Percentiles rank a stretch among this genome's conserved stretches.
These are phyloP conservation scores for Sorex araneus DNA, from an alignment of 2,113 vertebrate genomes.

Conservation along the genomic window DNA sequence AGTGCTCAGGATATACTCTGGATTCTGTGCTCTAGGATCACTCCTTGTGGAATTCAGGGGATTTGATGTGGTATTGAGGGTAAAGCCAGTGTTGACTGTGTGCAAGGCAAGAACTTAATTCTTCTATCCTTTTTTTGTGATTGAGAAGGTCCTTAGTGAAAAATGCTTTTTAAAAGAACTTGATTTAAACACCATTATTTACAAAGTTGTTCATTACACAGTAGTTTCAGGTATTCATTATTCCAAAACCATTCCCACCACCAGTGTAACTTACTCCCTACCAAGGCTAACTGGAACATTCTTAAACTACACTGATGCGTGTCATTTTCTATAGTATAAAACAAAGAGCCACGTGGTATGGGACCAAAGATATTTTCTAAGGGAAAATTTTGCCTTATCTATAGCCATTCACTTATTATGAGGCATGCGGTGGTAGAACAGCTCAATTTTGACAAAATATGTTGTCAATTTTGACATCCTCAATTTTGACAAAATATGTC, in stretches of 20 bases:
- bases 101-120: no score
- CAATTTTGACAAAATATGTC: neutral
- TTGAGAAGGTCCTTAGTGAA: neutral
- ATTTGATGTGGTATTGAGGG: no score
- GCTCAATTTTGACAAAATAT: neutral
- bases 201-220: no score
- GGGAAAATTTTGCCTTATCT: neutral
- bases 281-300: neutral
- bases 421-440: neutral
- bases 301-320: conserved; percentile 7
- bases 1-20: no score
- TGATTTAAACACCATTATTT: no score
- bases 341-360: neutral
- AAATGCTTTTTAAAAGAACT: neutral
- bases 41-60: no score
- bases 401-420: neutral
- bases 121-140: neutral
- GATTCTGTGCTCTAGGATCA: no score
- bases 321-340: conserved; percentile 14
- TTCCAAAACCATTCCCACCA: no score
- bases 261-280: no score
- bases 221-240: no score
- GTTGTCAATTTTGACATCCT: no score
- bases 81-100: no score
- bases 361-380: neutral